phyloP scores from a whole-genome alignment of 2,797 vertebrate species.

The Cossypha niveicapilla region DNA sequence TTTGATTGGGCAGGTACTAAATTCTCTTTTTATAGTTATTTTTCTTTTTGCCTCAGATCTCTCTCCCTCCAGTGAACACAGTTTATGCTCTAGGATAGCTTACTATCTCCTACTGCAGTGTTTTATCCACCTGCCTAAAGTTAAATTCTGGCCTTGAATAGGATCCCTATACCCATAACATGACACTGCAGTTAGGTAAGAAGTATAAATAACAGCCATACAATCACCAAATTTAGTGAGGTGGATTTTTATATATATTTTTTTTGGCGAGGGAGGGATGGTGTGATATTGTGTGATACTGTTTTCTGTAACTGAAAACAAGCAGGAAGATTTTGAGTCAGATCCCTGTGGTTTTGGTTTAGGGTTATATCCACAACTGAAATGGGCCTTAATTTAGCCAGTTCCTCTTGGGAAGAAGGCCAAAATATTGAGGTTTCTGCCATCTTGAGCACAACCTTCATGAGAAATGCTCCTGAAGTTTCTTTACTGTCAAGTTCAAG shows the following conservation, averaged over 20 bases:
- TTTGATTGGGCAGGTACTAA: neutral
- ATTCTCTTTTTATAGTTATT: neutral
- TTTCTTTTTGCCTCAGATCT: accelerated
- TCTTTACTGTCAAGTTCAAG: constrained; percentile 24
- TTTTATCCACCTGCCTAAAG: neutral
- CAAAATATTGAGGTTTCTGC: constrained; percentile 57
- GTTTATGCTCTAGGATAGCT: neutral
- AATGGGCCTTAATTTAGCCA: constrained; percentile 53
- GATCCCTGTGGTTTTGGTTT: constrained; percentile 58
- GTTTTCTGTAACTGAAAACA: neutral
- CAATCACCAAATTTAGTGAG: neutral
- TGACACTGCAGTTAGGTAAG: neutral
- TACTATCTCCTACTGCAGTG: neutral
- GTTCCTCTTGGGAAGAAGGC: constrained; percentile 51
- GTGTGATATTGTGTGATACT: too few species aligned
- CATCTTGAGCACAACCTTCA: constrained; percentile 28
- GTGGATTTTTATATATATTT: accelerated
- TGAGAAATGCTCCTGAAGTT: constrained; percentile 11
- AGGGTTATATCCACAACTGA: constrained; percentile 55
- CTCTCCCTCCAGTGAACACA: neutral
- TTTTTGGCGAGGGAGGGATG: too few species aligned
- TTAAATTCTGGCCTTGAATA: neutral
- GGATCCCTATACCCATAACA: neutral
- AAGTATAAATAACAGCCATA: neutral
- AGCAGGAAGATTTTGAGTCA: neutral